A percentile compares a stretch with the other conserved stretches of the same genome.
phyloP scores from a whole-genome alignment of 2,113 vertebrate genomes.

The Saimiri boliviensis region DNA sequence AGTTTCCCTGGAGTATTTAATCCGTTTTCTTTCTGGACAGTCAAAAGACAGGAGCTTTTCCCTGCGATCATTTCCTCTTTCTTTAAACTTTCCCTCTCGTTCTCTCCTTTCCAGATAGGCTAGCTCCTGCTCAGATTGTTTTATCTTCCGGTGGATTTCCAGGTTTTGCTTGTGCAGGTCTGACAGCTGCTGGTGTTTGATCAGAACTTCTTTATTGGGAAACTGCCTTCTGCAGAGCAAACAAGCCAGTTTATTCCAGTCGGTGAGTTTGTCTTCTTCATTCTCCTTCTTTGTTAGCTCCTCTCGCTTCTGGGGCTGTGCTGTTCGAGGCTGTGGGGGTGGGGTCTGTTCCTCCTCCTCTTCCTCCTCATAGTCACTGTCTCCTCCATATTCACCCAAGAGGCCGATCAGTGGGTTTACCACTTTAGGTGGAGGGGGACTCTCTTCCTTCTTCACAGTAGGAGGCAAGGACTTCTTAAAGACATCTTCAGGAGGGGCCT shows the following conservation, averaged over 20 bases:
- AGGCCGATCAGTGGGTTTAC: constrained; percentile 95
- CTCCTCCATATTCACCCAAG: constrained; percentile 95
- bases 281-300: constrained; percentile 83
- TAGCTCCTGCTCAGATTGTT: constrained; percentile 94
- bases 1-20: too few relatives aligned
- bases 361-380: constrained; percentile 97
- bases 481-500: constrained; percentile 88
- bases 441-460: constrained; percentile 91
- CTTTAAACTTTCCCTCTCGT: constrained; percentile 86
- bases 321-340: constrained; percentile 72
- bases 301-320: constrained; percentile 74
- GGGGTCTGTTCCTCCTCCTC: constrained; percentile 89
- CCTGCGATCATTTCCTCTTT: too few relatives aligned
- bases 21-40: too few relatives aligned
- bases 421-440: constrained; percentile 87
- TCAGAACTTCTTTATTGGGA: constrained; percentile 95
- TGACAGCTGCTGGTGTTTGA: constrained; percentile 98
- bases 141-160: constrained; percentile 97
- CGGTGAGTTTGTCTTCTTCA: constrained; percentile 93
- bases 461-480: constrained; percentile 98
- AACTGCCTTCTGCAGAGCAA: constrained; percentile 97
- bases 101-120: constrained; percentile 96
- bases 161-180: constrained; percentile 99
- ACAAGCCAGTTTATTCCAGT: constrained; percentile 99
- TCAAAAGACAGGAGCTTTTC: too few relatives aligned